phyloP scores from a whole-genome alignment of 1,140 invertebrate genomes.

The Harlomillsia oculata region DNA sequence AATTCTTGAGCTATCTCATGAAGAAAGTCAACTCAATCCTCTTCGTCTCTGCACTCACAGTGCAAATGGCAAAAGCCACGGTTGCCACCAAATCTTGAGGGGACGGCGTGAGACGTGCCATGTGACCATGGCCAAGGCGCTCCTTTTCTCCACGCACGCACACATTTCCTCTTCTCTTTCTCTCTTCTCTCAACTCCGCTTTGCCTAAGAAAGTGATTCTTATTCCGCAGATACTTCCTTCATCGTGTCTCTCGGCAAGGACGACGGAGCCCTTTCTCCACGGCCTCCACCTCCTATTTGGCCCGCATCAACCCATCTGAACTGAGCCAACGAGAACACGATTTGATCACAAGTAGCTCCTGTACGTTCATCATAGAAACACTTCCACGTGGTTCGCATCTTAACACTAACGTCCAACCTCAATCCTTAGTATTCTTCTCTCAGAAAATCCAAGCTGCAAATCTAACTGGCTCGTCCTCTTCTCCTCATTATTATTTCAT shows the following conservation, averaged over 20 bases:
- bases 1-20: no score
- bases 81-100: neutral
- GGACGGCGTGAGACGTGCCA: no score
- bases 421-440: slow-evolving; percentile 11
- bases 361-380: slow-evolving; percentile 23
- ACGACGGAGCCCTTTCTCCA: neutral
- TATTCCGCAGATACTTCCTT: slow-evolving; percentile 22
- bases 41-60: neutral
- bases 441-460: slow-evolving; percentile 13
- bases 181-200: neutral
- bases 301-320: no score
- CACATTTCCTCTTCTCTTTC: neutral
- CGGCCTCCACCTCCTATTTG: neutral
- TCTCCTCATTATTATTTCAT: slow-evolving; percentile 12
- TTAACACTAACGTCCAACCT: slow-evolving; percentile 1
- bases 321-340: slow-evolving; percentile 20
- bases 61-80: neutral
- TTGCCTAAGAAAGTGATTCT: slow-evolving; percentile 7
- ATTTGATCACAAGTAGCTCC: slow-evolving; percentile 28
- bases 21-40: neutral
- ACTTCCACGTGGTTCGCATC: slow-evolving; percentile 19
- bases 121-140: no score
- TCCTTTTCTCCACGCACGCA: no score
- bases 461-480: slow-evolving; percentile 11
- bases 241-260: slow-evolving; percentile 4